A percentile compares a stretch with the other conserved stretches of the same genome.
Evolutionary conservation across 1,140 invertebrate genomes (phyloP).

Genomic region (Ganaspis sp.): DNA sequence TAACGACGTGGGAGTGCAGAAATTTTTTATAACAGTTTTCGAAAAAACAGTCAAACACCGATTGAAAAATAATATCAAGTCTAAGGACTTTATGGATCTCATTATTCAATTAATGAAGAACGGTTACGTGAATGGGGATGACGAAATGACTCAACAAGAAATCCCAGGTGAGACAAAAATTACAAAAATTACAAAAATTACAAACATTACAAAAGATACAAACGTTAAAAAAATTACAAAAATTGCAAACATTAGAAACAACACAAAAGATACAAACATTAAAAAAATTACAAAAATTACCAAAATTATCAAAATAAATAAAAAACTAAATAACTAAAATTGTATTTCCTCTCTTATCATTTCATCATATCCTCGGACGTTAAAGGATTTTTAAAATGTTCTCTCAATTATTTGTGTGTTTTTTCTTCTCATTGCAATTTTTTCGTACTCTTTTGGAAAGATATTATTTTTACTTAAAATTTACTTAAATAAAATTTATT

Average conservation of each 20-base stretch:
- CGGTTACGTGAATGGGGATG: constrained; percentile 54
- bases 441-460: too few species aligned
- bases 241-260: not conserved
- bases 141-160: constrained; percentile 58
- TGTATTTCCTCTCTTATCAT: too few species aligned
- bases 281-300: constrained; percentile 3
- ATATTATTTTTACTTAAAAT: too few species aligned
- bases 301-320: too few species aligned
- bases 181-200: constrained; percentile 3
- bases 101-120: constrained; percentile 61
- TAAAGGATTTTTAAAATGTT: too few species aligned
- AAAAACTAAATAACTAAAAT: too few species aligned
- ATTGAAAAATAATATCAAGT: constrained; percentile 68
- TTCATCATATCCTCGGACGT: too few species aligned
- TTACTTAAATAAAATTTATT: too few species aligned
- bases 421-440: too few species aligned
- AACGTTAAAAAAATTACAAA: constrained; percentile 6
- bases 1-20: constrained; percentile 50
- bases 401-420: too few species aligned
- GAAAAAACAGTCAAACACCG: constrained; percentile 74
- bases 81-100: constrained; percentile 72
- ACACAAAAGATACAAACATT: not conserved
- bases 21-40: constrained; percentile 76
- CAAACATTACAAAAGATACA: not conserved
- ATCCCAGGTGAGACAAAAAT: constrained; percentile 57